Conservation (phyloP, 2,888 invertebrate genomes). For the Luffia ferchaultella region DNA sequence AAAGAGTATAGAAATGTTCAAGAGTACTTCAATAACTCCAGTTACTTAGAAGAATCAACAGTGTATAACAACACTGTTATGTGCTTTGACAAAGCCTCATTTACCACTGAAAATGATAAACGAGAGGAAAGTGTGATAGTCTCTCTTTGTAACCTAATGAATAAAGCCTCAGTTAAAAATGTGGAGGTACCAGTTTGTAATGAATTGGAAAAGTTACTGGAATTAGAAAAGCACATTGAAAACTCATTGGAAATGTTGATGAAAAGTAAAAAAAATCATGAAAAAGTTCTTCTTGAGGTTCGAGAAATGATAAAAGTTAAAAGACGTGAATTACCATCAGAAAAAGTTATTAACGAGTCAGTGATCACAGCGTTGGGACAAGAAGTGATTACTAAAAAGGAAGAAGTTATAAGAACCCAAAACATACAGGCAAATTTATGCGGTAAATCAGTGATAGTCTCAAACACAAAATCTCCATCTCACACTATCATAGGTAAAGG, state of each 20-base stretch:
- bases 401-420: neutral
- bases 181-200: constrained; percentile 20
- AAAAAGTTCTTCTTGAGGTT: constrained; percentile 31
- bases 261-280: constrained; percentile 32
- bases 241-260: constrained; percentile 15
- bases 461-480: constrained; percentile 35
- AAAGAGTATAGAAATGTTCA: constrained; percentile 39
- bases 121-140: constrained; percentile 45
- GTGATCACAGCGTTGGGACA: constrained; percentile 11
- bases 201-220: constrained; percentile 31
- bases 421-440: neutral
- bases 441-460: neutral
- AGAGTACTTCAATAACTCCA: constrained; percentile 38
- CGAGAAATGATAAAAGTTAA: constrained; percentile 33
- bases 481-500: no score
- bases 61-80: constrained; percentile 38
- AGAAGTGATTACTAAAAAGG: neutral
- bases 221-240: constrained; percentile 35
- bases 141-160: constrained; percentile 41
- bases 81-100: constrained; percentile 34
- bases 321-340: constrained; percentile 15
- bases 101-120: constrained; percentile 21
- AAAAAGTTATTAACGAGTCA: constrained; percentile 22
- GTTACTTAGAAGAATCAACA: constrained; percentile 28
- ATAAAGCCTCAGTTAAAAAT: constrained; percentile 34